Evolutionary conservation across 2,113 vertebrate genomes (phyloP).

Genomic region (Siniperca chuatsi): DNA sequence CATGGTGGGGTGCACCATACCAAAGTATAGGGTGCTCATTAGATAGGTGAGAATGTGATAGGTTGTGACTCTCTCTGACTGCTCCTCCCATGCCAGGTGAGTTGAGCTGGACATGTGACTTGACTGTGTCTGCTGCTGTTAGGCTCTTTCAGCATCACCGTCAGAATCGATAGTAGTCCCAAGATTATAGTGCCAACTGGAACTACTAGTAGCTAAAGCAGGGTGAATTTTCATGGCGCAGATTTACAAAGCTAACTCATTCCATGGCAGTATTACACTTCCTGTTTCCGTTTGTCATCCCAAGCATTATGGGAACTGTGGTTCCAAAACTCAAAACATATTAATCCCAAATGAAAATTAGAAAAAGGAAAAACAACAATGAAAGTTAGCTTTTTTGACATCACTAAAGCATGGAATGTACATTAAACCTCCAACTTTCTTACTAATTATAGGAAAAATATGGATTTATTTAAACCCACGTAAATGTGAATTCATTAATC

Average conservation of each 20-base stretch:
- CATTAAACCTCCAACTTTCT: too few species aligned
- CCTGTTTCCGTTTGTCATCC: background rate
- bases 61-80: background rate
- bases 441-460: background rate
- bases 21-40: slow-evolving; percentile 15
- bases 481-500: background rate
- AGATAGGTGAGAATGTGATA: slow-evolving; percentile 26
- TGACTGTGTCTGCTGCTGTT: too few species aligned
- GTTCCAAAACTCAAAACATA: background rate
- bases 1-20: background rate
- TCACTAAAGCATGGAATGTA: too few species aligned
- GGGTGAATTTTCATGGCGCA: too few species aligned
- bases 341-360: background rate
- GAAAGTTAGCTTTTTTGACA: background rate
- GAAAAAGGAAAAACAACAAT: background rate
- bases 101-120: too few species aligned
- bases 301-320: background rate
- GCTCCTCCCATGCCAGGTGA: too few species aligned
- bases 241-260: background rate
- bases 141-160: too few species aligned
- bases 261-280: background rate
- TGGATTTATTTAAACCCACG: background rate
- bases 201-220: too few species aligned
- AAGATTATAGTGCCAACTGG: too few species aligned
- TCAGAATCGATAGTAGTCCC: too few species aligned